Evolutionary conservation across 2,888 invertebrate genomes (phyloP).

Genomic region (Athetis lepigone): DNA sequence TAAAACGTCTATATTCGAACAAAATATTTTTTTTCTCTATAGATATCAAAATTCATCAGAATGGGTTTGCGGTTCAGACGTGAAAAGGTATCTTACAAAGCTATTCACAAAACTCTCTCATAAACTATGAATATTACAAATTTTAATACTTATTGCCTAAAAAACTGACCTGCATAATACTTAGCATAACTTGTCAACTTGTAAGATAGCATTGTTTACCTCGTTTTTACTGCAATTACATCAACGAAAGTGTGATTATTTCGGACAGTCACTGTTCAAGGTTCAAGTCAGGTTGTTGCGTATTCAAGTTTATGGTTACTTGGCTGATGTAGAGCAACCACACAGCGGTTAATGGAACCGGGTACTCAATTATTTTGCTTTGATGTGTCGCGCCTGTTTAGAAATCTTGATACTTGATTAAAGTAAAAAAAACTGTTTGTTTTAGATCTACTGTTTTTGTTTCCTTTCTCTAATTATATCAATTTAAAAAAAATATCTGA

Average conservation of each 20-base stretch:
- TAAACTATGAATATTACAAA: not conserved
- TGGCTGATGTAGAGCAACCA: slow-evolving; percentile 57
- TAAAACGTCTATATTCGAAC: too few relatives aligned
- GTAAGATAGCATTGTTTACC: slow-evolving; percentile 40
- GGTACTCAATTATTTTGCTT: slow-evolving; percentile 63
- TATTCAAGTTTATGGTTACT: slow-evolving; percentile 73
- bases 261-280: slow-evolving; percentile 55
- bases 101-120: too few relatives aligned
- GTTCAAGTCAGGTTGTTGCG: slow-evolving; percentile 62
- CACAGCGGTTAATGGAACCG: slow-evolving; percentile 55
- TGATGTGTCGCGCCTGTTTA: slow-evolving; percentile 13
- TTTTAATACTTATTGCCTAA: too few relatives aligned
- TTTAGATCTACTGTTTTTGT: not conserved
- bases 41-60: too few relatives aligned
- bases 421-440: not conserved
- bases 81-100: too few relatives aligned
- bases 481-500: not conserved
- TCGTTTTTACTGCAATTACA: slow-evolving; percentile 55
- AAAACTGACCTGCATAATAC: slow-evolving; percentile 20
- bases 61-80: too few relatives aligned
- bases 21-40: too few relatives aligned
- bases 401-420: slow-evolving; percentile 38
- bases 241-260: slow-evolving; percentile 58
- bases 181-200: slow-evolving; percentile 14
- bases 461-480: not conserved